Percentiles rank a stretch among this genome's conserved stretches.
Evolutionary conservation across 23 tunicate species (phyloP).

Genomic region (Diplosoma virens): DNA sequence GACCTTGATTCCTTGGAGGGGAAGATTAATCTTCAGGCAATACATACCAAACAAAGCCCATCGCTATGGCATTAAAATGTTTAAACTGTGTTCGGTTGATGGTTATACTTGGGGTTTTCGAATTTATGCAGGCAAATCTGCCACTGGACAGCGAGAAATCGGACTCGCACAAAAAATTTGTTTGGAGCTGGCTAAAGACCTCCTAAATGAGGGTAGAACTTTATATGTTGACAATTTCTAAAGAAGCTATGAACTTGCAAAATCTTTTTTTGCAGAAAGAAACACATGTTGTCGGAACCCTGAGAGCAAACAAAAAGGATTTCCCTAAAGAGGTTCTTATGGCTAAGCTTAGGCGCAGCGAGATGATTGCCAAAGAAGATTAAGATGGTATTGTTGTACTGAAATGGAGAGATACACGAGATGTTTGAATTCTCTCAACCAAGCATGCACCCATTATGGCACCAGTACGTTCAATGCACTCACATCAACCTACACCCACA

Average conservation of each 20-base stretch:
- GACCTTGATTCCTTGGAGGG: conserved; percentile 38
- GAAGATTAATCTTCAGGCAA: conserved; percentile 26
- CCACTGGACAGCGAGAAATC: conserved; percentile 28
- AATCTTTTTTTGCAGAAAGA: too few relatives aligned
- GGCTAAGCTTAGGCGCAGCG: conserved; percentile 29
- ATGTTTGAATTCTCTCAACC: conserved; percentile 25
- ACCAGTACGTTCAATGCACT: conserved; percentile 20
- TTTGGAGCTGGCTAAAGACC: conserved; percentile 9
- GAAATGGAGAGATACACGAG: conserved; percentile 25
- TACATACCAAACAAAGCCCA: conserved; percentile 30
- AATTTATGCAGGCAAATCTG: conserved; percentile 22
- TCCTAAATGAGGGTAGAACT: conserved; percentile 17
- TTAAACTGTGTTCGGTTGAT: conserved; percentile 15
- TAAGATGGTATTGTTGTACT: conserved; percentile 29
- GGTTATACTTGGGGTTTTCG: conserved; percentile 23
- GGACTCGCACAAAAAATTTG: conserved; percentile 30
- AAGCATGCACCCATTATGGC: conserved; percentile 34
- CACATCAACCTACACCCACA: background rate
- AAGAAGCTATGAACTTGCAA: background rate
- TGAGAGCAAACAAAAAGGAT: too few relatives aligned
- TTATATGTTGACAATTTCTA: conserved; percentile 7
- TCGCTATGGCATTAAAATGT: conserved; percentile 32
- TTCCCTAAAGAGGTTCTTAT: conserved; percentile 14
- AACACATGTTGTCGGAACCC: too few relatives aligned
- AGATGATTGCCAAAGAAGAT: conserved; percentile 22